A percentile compares a stretch with the other conserved stretches of the same genome.
Evolutionary conservation across 2,888 invertebrate genomes (phyloP).

Genomic region (Phalera bucephala): DNA sequence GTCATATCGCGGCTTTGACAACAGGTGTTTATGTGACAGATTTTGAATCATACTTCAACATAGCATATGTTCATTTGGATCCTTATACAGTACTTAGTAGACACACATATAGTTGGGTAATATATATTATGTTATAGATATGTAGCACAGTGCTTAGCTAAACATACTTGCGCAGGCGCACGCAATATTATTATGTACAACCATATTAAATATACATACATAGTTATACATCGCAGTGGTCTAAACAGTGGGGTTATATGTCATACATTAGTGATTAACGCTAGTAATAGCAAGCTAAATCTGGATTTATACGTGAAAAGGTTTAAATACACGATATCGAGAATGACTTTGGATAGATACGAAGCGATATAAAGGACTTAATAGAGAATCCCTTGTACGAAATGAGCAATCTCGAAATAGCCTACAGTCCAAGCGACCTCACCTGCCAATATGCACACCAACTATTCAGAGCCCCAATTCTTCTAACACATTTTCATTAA

Average conservation of each 20-base stretch:
- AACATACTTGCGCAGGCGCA: constrained; percentile 55
- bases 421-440: constrained; percentile 74
- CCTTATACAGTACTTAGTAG: too few species aligned
- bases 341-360: constrained; percentile 63
- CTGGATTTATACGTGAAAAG: constrained; percentile 66
- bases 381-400: constrained; percentile 77
- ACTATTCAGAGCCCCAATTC: constrained; percentile 60
- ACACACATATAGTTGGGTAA: too few species aligned
- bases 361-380: constrained; percentile 78
- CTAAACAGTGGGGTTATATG: constrained; percentile 59
- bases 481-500: too few species aligned
- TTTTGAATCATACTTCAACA: too few species aligned
- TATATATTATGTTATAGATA: constrained; percentile 57
- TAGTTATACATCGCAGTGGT: constrained; percentile 49
- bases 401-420: constrained; percentile 78
- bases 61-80: too few species aligned
- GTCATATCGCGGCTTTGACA: too few species aligned
- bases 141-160: constrained; percentile 77
- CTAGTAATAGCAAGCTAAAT: constrained; percentile 77
- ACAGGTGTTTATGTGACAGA: too few species aligned
- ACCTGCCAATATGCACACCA: constrained; percentile 70
- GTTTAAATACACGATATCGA: constrained; percentile 59
- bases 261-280: constrained; percentile 53
- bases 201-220: constrained; percentile 52
- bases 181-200: constrained; percentile 70